phyloP scores from a whole-genome alignment of 2,888 invertebrate species.

The Baccha elongata region DNA sequence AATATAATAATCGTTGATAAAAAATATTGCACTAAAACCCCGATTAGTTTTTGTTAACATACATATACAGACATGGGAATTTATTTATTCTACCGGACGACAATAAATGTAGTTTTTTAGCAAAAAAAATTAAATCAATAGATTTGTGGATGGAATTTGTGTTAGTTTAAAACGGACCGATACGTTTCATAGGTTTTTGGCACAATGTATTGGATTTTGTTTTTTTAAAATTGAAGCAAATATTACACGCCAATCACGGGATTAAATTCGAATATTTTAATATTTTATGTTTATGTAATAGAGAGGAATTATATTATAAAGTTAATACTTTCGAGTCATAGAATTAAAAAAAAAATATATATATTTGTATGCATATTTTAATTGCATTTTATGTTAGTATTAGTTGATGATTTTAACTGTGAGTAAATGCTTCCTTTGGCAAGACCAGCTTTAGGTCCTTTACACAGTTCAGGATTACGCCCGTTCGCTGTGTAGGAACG shows the following conservation, averaged over 20 bases:
- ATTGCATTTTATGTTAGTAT: constrained; percentile 81
- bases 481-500: constrained; percentile 85
- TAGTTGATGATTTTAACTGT: constrained; percentile 83
- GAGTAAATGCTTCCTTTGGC: constrained; percentile 92
- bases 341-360: too few species aligned
- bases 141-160: constrained; percentile 63
- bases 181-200: constrained; percentile 48
- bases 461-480: constrained; percentile 86
- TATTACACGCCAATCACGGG: constrained; percentile 39
- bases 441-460: constrained; percentile 88
- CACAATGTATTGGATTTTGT: constrained; percentile 33
- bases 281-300: too few species aligned
- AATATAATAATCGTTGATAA: constrained; percentile 32
- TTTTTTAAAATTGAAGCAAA: constrained; percentile 16
- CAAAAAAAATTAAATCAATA: constrained; percentile 23
- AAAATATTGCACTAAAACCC: constrained; percentile 58
- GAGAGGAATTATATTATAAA: too few species aligned
- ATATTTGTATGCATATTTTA: too few species aligned
- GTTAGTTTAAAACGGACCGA: constrained; percentile 61
- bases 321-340: too few species aligned
- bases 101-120: constrained; percentile 4
- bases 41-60: constrained; percentile 9
- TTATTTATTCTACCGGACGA: constrained; percentile 31
- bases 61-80: too few species aligned
- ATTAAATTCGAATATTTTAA: constrained; percentile 26